Base-by-base conservation (phyloP, 2,113 vertebrate genomes). In the Podarcis cretensis region DNA sequence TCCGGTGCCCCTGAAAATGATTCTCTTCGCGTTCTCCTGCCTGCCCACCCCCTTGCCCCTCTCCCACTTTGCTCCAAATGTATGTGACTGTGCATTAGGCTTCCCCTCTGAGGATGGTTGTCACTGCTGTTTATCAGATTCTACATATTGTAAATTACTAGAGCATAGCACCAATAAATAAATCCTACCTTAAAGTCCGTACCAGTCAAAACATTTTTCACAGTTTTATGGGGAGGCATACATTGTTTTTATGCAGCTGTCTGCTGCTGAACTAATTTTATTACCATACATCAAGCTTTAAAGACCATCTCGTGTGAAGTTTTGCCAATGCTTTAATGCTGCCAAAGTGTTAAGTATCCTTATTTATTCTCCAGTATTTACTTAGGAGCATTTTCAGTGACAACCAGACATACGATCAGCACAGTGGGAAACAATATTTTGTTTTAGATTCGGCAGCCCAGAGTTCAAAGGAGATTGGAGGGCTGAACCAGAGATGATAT, bases 151-250 rank as follows among this genome's bases (percentile, higher is more conserved):
- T 94, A 94, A 95, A 92, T 93, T 94, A 92, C 93, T 96, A 95
- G 96, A 96, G 96, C 96, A 94, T 95, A 94, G 92, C 87, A 95
- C 92, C 94, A 92, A 93, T 96, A 96, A 95, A 96, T 94, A 87
- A 90, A 88, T 25, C 88, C 48, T 85, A 92, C 75, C 94, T 91
- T 93, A 93, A 89, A 94, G 83, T 95, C 92, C 87, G 65, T 90
- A 93, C 92, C 84, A 89, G 89, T 86, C 81, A 90, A 91, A 95
- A 88, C 91, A 88, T 91, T 95, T 94, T 92, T 86, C 88, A 87
- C 14, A 81, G 83, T 87, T 94, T 94, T 88, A 81, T 94, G 89
- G 88, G 90, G 48, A 95, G 88, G 76, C 92, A 94, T 91, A 91
- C 87, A 91, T 90, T 90, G 89, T 95, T 93, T 95, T 94, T 91